Conservation (phyloP, 2,113 vertebrate genomes). For the Cygnus atratus region DNA sequence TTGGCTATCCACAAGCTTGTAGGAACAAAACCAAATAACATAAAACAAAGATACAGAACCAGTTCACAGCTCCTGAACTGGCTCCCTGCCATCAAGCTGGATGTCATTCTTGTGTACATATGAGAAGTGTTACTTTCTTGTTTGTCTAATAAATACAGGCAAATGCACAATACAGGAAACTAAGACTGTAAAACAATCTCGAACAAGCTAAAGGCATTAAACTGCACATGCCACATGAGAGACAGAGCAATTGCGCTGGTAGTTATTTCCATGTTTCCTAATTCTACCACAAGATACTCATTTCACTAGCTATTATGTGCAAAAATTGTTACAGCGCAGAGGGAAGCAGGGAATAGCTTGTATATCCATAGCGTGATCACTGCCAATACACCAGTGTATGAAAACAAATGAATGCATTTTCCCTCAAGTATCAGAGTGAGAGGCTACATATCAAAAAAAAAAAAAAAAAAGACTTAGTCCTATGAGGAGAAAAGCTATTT, state of each 20-base stretch:
- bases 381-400: background rate
- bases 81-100: background rate
- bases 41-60: background rate
- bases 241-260: background rate
- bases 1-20: background rate
- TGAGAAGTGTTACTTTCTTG: background rate
- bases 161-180: background rate
- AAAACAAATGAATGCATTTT: constrained; percentile 38
- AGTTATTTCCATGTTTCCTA: constrained; percentile 31
- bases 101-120: background rate
- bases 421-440: background rate
- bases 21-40: background rate
- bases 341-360: background rate
- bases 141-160: background rate
- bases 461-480: background rate
- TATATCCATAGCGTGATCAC: background rate
- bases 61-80: background rate
- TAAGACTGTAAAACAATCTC: background rate
- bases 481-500: background rate
- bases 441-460: background rate
- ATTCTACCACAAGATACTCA: background rate
- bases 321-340: background rate
- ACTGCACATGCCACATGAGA: background rate
- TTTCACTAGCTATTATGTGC: constrained; percentile 23
- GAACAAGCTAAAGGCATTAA: background rate